These are phyloP conservation scores for Lipophrys pholis DNA, from an alignment of 2,113 vertebrate species.

Conservation along the genomic window DNA sequence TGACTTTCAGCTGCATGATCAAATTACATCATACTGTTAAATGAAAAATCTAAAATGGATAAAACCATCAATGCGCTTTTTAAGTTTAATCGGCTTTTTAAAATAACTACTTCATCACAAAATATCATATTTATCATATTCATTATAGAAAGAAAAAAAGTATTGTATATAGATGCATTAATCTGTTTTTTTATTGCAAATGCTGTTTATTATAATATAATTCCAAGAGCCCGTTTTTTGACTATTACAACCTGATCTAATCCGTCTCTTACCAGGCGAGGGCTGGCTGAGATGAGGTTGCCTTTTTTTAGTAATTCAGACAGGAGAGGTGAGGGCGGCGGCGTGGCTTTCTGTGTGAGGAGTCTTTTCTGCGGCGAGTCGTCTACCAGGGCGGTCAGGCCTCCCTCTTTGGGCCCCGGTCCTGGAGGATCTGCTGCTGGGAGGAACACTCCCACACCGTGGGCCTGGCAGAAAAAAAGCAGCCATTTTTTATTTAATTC, in stretches of 20 bases:
- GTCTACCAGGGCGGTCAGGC: slow-evolving; percentile 90
- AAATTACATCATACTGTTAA: too few relatives aligned
- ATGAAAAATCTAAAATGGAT: too few relatives aligned
- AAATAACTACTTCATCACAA: too few relatives aligned
- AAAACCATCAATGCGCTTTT: too few relatives aligned
- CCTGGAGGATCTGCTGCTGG: slow-evolving; percentile 85
- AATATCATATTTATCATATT: too few relatives aligned
- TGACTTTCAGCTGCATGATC: too few relatives aligned
- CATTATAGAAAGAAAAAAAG: too few relatives aligned
- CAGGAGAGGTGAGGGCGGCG: slow-evolving; percentile 96
- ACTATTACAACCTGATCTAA: background rate
- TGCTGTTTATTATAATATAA: background rate
- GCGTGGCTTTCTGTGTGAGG: slow-evolving; percentile 94
- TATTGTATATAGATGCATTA: too few relatives aligned
- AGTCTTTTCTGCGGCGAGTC: slow-evolving; percentile 98
- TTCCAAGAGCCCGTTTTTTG: background rate
- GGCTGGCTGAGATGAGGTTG: slow-evolving; percentile 95
- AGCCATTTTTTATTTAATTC: too few relatives aligned
- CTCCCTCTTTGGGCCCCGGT: slow-evolving; percentile 91
- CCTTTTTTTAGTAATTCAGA: slow-evolving; percentile 99
- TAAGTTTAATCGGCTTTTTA: too few relatives aligned
- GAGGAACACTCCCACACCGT: slow-evolving; percentile 90
- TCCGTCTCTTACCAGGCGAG: slow-evolving; percentile 89
- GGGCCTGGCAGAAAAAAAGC: slow-evolving; percentile 79
- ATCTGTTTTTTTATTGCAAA: too few relatives aligned